Base-by-base conservation (phyloP, 1,140 invertebrate species). In the Cryptotermes secundus region DNA sequence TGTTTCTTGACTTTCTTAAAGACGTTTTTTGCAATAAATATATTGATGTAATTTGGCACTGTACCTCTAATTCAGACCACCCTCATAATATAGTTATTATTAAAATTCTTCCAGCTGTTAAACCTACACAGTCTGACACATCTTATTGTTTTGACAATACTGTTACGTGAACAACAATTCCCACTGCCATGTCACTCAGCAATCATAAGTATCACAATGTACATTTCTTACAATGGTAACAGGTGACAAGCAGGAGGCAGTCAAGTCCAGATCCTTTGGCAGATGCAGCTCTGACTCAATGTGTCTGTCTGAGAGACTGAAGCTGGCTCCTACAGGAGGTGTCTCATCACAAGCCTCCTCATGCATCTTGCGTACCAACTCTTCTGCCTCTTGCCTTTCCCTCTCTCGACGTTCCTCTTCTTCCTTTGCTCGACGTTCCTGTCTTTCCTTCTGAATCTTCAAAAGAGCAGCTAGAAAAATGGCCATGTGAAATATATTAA, bases 401-500 rank as follows among this genome's bases (percentile, higher is more conserved):
- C 90, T 91, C 85, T 92, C 91, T 86, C 90, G 90, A 84, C 88
- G 90, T 85, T 92, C 90, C 82, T 87, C 85, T 82, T 86, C 86
- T 83, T 88, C 86, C 35, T 72, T 82, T 82, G 38, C 80, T 65
- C 79, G 42, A 34, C 84, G 82, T 79, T 86, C 86, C 35, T 85
- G 82, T 65, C 90, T 88, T 86, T 93, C 92, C 87, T 93, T 92
- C 86, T 91, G 91, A 19, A 89, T 85, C 89, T 92, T 93, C 26
- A 91, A 85, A 83, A 94, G 91, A 10, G 88, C 85, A 81, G 89
- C 91, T 92, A 86, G 16, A 89, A 89, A 86, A 45, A 42, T 31
- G 31, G 31, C 31, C 31, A 49, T 12, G 14, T 34, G 31, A 80
- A 80, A 80, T 59, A n/a, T 22, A 59, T 59, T 1, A 59, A 59